Evolutionary conservation across 2,888 invertebrate species (phyloP), one percentile per base, ranked within the genome.

Genomic region (Stramonita haemastoma): DNA sequence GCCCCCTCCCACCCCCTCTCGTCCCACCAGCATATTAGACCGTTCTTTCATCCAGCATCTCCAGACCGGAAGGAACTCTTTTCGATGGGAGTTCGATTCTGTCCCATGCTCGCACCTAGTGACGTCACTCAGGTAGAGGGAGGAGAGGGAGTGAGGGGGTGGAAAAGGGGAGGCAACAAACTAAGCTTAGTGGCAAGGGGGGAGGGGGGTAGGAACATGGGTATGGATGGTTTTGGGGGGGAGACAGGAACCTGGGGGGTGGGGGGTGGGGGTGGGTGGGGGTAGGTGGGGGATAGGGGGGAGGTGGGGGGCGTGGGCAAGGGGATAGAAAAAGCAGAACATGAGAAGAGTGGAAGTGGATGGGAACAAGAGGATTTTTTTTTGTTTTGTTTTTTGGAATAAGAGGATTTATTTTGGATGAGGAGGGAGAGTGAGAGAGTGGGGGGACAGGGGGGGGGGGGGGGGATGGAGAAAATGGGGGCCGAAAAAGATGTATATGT

Each of bases 31-130:
- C 85, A 73, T 85, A 89, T 89, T 85, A 89, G 77, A 84, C 66
- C 19, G 46, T 17, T 60, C 70, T 84, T 89, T 89, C 73, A 70
- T 60, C 85, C 84, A 36, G 56, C 26, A 34, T 46, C 32, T 36
- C 66, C 70, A 70, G 81, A 83, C 70, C 89, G 89, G 89, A 89
- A 89, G 89, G 89, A 89, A 89, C 89, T 89, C 89, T 89, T 89
- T 89, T 89, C 60, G 60, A 34, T 57, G 6, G 85, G 56, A 89
- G 89, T 89, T 89, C 89, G 85, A 73, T 89, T 89, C 85, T 34
- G 34, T 36, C 66, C 56, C 57, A 29, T 85, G 60, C 88, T 73
- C 85, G 85, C 84, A 89, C 70, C 57, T 85, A 77, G 56, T 89
- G 89, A 89, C 89, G 89, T 89, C 89, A 89, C 60, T 22, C 89